Conservation (phyloP, 2,888 invertebrate species). For the Iphiclides podalirius region DNA sequence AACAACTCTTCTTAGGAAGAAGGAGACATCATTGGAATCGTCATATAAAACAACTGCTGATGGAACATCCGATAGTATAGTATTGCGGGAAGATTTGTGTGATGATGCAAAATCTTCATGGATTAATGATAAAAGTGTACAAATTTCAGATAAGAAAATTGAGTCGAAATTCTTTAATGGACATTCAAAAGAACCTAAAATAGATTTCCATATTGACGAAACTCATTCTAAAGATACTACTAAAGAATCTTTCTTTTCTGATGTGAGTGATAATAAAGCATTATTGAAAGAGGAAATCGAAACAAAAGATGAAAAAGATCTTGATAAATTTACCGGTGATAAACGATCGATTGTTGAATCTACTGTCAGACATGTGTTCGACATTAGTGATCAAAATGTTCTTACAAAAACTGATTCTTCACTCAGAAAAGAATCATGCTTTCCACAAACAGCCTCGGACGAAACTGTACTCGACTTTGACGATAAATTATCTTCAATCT, state of each 20-base stretch:
- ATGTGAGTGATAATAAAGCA: background rate
- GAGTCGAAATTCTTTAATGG: slow-evolving; percentile 11
- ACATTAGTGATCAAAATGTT: background rate
- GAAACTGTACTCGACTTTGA: slow-evolving; percentile 26
- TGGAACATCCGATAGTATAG: background rate
- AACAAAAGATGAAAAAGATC: slow-evolving; percentile 30
- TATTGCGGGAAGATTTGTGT: too few relatives aligned
- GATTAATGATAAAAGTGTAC: too few relatives aligned
- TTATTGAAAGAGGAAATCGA: background rate
- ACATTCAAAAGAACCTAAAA: background rate
- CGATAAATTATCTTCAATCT: slow-evolving; percentile 39
- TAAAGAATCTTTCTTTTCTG: background rate
- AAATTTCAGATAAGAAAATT: slow-evolving; percentile 6
- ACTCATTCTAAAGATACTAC: background rate
- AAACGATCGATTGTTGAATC: background rate
- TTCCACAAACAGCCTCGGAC: slow-evolving; percentile 31
- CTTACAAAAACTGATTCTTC: too few relatives aligned
- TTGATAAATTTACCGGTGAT: slow-evolving; percentile 25
- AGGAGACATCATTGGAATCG: background rate
- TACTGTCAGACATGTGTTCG: background rate
- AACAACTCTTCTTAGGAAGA: background rate
- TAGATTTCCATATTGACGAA: too few relatives aligned
- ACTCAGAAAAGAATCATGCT: slow-evolving; percentile 22
- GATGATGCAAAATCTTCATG: too few relatives aligned
- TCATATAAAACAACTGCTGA: background rate